Evolutionary conservation across 1,140 invertebrate genomes (phyloP).

Genomic region (Bathynomus jamesi): DNA sequence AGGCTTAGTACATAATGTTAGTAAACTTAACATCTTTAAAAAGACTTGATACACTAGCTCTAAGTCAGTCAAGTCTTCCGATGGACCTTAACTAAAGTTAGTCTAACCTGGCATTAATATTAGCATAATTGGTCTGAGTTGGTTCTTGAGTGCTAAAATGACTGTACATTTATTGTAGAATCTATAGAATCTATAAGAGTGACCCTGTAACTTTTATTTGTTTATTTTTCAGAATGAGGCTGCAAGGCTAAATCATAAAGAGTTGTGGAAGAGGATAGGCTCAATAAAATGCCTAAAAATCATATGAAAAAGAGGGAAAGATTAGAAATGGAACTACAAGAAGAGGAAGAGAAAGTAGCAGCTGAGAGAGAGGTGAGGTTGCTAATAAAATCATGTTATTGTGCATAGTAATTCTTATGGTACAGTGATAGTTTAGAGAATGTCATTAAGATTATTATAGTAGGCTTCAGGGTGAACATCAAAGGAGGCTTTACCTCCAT

Average conservation of each 20-base stretch:
- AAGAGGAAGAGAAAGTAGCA: constrained; percentile 71
- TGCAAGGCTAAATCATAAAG: constrained; percentile 84
- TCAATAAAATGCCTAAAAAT: constrained; percentile 84
- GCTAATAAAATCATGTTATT: background rate
- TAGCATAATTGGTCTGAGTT: no score
- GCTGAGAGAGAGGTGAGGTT: constrained; percentile 43
- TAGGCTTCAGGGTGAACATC: background rate
- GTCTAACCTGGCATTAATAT: no score
- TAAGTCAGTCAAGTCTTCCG: no score
- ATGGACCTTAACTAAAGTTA: no score
- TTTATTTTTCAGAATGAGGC: constrained; percentile 55
- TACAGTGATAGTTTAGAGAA: background rate
- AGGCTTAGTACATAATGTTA: no score
- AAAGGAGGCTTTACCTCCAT: background rate
- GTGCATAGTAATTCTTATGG: background rate
- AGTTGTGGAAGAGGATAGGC: constrained; percentile 94
- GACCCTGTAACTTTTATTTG: background rate
- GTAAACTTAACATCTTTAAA: no score
- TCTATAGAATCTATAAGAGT: no score
- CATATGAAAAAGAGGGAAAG: constrained; percentile 83
- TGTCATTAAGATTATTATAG: background rate
- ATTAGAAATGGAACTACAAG: constrained; percentile 86
- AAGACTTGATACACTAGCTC: no score
- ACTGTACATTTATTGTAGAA: no score
- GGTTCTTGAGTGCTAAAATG: no score